Evolutionary conservation across 2,797 vertebrate genomes (phyloP), one percentile per base, ranked within the genome.

Genomic region (Heliangelus exortis): DNA sequence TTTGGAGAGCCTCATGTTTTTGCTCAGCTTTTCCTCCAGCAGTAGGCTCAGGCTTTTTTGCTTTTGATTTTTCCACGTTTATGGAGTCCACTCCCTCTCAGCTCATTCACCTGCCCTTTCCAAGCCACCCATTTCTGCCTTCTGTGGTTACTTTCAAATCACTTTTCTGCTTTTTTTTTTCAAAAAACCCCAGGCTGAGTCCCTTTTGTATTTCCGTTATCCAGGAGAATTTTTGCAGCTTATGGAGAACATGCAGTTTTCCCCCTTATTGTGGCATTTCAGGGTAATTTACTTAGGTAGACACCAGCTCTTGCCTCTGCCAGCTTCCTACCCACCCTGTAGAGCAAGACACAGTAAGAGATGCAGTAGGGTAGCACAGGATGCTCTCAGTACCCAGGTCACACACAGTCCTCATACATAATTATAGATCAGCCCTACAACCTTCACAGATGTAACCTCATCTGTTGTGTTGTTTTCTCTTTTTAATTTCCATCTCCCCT

Each of bases 401-500:
- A 93, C 76, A 85, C 7, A 6, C 22, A n/a, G 33, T 15, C 14
- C 58, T 87, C 66, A 73, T 77, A 89, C 93, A 78, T 33, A 81
- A 73, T 50, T 86, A 57, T 76, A 76, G 58, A 66, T 81, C 69
- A 81, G 34, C 55, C 82, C 66, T 47, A 47, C 36, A 85, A 45
- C 54, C 62, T 84, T 78, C 62, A 79, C 45, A 91, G 87, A 74
- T 58, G 41, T 62, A 84, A 85, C 53, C 47, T 92, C 81, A 81
- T 86, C 79, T 92, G 34, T 73, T 89, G 57, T 48, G 22, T 8
- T 21, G 26, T 41, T 41, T n/a, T 36, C 29, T 1, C 0, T 55
- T 62, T 93, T 84, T 50, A 77, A 75, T 91, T 93, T 72, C 87
- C 45, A 82, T 68, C 50, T 80, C 41, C 36, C 83, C 16, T 84